phyloP scores from a whole-genome alignment of 2,113 vertebrate species.

The Calidris pygmaea region DNA sequence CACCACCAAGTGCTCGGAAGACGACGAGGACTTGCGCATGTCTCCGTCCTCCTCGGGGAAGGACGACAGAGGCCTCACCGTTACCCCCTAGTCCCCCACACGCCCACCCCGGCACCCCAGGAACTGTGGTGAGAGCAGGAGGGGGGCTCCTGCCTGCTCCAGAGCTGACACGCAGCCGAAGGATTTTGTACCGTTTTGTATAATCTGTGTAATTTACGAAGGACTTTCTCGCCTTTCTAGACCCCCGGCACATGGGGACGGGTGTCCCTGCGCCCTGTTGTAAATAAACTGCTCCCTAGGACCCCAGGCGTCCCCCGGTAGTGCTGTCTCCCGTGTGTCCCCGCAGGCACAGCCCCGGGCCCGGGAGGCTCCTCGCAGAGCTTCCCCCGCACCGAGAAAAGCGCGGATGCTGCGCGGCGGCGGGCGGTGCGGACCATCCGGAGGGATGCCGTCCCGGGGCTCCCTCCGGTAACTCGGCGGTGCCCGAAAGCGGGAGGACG shows the following conservation, averaged over 20 bases:
- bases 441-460: background rate
- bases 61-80: constrained; percentile 90
- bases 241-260: background rate
- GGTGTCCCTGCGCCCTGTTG: background rate
- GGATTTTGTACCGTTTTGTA: constrained; percentile 65
- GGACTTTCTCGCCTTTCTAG: constrained; percentile 23
- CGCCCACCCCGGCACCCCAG: background rate
- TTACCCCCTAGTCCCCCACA: constrained; percentile 77
- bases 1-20: constrained; percentile 87
- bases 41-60: constrained; percentile 95
- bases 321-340: background rate
- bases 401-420: background rate
- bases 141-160: background rate
- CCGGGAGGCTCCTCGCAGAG: background rate
- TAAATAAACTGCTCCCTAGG: constrained; percentile 47
- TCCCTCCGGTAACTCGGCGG: background rate
- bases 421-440: background rate
- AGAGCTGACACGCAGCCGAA: background rate
- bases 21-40: constrained; percentile 90
- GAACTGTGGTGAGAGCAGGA: constrained; percentile 10
- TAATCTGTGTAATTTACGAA: constrained; percentile 41
- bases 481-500: background rate
- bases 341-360: background rate
- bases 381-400: background rate
- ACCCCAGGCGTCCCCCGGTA: background rate